phyloP scores from a whole-genome alignment of 2,888 invertebrate species.

The Drosophila anceps region DNA sequence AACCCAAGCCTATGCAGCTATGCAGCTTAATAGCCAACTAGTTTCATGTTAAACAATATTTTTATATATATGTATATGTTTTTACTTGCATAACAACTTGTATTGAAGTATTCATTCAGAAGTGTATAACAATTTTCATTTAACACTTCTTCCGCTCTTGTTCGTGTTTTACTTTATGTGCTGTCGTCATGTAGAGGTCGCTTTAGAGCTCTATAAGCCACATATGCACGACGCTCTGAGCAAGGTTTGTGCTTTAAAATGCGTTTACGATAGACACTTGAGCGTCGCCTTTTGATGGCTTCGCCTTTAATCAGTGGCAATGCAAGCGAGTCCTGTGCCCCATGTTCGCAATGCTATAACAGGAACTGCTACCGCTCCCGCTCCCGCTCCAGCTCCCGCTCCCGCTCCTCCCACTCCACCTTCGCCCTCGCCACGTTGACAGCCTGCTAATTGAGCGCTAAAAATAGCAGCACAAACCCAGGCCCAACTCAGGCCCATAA shows the following conservation, averaged over 20 bases:
- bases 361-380: background rate
- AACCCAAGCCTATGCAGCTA: background rate
- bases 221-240: slow-evolving; percentile 26
- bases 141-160: background rate
- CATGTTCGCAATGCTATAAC: background rate
- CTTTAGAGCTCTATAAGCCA: slow-evolving; percentile 48
- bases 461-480: slow-evolving; percentile 42
- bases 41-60: background rate
- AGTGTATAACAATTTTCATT: slow-evolving; percentile 9
- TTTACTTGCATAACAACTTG: too few species aligned
- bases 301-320: slow-evolving; percentile 46
- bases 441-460: slow-evolving; percentile 59
- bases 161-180: slow-evolving; percentile 14
- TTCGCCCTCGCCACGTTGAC: too few species aligned
- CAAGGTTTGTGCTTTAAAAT: slow-evolving; percentile 56
- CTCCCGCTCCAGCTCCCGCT: background rate
- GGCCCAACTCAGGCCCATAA: background rate
- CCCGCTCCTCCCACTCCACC: background rate
- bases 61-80: background rate
- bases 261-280: slow-evolving; percentile 54
- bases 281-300: slow-evolving; percentile 50
- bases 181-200: slow-evolving; percentile 31
- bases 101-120: background rate
- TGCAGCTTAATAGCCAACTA: background rate
- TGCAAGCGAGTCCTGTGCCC: slow-evolving; percentile 19